These are phyloP conservation scores for Pluvianellus socialis DNA, from an alignment of 2,113 vertebrate genomes.

Conservation along the genomic window DNA sequence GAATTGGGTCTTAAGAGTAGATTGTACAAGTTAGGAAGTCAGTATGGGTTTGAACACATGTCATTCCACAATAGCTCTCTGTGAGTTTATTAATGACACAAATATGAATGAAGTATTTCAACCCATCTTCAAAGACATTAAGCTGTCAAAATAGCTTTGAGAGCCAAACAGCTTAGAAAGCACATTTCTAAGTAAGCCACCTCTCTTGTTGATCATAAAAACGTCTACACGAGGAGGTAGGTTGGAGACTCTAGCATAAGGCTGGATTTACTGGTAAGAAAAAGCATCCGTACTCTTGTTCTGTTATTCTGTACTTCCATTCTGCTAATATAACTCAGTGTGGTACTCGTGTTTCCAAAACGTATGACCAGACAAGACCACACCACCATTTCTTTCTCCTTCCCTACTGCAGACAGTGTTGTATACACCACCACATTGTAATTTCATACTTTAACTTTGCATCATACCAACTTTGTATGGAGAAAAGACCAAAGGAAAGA, in stretches of 20 bases:
- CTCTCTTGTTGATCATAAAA: slow-evolving; percentile 9
- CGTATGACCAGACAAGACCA: neutral
- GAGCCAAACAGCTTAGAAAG: slow-evolving; percentile 5
- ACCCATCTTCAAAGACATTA: neutral
- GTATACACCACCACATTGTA: too few relatives aligned
- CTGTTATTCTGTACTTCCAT: neutral
- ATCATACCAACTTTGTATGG: neutral
- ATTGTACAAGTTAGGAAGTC: neutral
- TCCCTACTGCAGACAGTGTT: neutral
- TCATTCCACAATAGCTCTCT: neutral
- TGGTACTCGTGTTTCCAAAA: neutral
- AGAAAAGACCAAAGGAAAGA: neutral
- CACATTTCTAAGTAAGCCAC: neutral
- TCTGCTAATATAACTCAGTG: neutral
- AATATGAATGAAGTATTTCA: neutral
- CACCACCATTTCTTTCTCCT: neutral
- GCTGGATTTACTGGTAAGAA: neutral
- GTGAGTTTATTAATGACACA: neutral
- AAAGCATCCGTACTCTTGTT: neutral
- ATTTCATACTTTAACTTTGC: neutral
- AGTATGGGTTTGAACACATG: neutral
- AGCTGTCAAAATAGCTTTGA: slow-evolving; percentile 8
- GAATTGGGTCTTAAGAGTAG: neutral
- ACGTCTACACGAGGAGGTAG: neutral
- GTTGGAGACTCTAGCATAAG: neutral